Percentiles rank a stretch among this genome's conserved stretches.
phyloP scores from a whole-genome alignment of 2,797 vertebrate species.

The Cygnus olor region DNA sequence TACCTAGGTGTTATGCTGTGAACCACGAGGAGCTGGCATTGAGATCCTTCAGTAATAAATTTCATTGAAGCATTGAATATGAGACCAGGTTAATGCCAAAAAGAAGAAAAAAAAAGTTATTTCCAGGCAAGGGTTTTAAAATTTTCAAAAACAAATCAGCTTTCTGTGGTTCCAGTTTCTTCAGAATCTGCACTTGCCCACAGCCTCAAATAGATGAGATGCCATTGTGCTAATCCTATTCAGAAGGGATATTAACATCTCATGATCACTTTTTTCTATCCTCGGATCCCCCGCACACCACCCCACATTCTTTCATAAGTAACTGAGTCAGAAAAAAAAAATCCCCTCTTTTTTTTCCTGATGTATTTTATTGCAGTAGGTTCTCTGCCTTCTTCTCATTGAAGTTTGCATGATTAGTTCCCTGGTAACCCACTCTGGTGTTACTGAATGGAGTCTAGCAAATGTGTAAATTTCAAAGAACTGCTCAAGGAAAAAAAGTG shows the following conservation, averaged over 20 bases:
- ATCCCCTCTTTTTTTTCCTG: background rate
- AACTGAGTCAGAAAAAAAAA: background rate
- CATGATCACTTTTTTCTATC: background rate
- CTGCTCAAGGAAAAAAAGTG: accelerated
- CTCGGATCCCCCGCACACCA: background rate
- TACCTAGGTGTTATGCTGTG: background rate
- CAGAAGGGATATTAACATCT: background rate
- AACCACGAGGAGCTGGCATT: background rate
- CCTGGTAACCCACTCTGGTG: background rate
- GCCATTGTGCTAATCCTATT: background rate
- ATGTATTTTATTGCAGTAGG: background rate
- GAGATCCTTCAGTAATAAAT: background rate
- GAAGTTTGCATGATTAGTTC: background rate
- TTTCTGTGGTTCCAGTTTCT: slow-evolving; percentile 42
- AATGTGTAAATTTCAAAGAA: slow-evolving; percentile 2
- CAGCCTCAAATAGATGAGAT: slow-evolving; percentile 21
- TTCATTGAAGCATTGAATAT: background rate
- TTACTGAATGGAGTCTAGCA: background rate
- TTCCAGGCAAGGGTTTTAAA: slow-evolving; percentile 58
- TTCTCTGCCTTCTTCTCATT: background rate
- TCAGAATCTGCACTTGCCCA: slow-evolving; percentile 45
- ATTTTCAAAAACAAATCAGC: slow-evolving; percentile 34
- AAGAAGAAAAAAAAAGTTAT: slow-evolving; percentile 18
- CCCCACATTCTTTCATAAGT: background rate
- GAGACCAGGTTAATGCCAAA: background rate